phyloP scores from a whole-genome alignment of 1,140 invertebrate genomes.

The Conus betulinus region DNA sequence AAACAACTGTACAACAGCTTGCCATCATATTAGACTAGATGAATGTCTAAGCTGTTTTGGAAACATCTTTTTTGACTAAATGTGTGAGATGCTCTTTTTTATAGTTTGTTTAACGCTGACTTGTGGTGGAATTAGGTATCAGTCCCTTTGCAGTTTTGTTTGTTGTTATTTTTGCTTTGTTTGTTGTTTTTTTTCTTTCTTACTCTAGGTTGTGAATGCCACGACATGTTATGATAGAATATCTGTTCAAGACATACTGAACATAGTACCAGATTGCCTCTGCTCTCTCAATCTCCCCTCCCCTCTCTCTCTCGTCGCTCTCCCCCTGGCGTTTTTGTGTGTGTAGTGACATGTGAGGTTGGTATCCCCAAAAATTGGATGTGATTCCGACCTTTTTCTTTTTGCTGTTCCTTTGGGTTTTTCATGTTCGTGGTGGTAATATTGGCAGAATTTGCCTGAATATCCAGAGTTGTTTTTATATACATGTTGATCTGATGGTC shows the following conservation, averaged over 20 bases:
- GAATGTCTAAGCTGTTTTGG: background rate
- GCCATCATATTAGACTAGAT: too few relatives aligned
- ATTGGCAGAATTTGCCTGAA: background rate
- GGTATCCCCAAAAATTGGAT: background rate
- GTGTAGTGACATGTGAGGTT: too few relatives aligned
- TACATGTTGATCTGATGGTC: background rate
- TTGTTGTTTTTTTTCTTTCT: too few relatives aligned
- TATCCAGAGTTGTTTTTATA: background rate
- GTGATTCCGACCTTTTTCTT: background rate
- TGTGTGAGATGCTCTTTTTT: background rate
- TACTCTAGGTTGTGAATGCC: background rate
- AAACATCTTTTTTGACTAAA: background rate
- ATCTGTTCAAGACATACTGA: background rate
- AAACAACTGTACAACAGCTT: too few relatives aligned
- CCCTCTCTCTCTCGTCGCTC: background rate
- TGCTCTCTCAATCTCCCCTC: too few relatives aligned
- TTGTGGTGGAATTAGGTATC: too few relatives aligned
- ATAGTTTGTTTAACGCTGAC: too few relatives aligned
- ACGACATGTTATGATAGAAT: background rate
- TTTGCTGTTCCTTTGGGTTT: background rate
- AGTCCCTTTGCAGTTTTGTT: background rate
- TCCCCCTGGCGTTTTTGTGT: background rate
- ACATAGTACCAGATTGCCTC: background rate
- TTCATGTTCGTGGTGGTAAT: background rate
- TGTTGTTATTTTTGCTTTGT: too few relatives aligned